A percentile compares a stretch with the other conserved stretches of the same genome.
Conservation (phyloP, 2,113 vertebrate species). For the Euleptes europaea region DNA sequence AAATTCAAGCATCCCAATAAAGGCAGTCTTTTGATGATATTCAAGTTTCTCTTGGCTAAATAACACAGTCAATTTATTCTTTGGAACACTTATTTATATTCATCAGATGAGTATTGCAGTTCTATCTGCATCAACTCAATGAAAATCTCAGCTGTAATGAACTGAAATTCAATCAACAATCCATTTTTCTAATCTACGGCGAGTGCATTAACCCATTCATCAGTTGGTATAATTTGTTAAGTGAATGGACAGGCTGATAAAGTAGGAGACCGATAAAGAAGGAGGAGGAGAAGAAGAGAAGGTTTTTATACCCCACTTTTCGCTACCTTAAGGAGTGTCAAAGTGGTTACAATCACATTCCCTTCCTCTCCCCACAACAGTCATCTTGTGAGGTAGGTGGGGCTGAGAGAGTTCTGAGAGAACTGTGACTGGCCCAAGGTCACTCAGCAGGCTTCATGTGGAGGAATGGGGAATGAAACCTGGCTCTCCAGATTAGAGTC, state of each 20-base stretch:
- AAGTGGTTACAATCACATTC: no score
- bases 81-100: background rate
- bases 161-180: background rate
- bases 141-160: background rate
- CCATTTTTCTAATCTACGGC: background rate
- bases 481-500: no score
- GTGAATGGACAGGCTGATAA: background rate
- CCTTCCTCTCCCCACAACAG: no score
- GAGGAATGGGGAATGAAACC: no score
- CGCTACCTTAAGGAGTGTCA: no score
- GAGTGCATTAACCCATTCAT: background rate
- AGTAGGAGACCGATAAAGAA: no score
- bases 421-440: no score
- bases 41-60: background rate
- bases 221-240: background rate
- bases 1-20: background rate
- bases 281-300: no score
- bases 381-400: no score
- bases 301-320: no score
- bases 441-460: no score
- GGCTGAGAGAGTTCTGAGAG: no score
- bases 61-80: background rate
- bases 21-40: background rate
- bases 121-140: background rate
- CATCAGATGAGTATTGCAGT: background rate